Evolutionary conservation across 2,888 invertebrate species (phyloP), one percentile per base, ranked within the genome.

Genomic region (Drosophila lacicola): DNA sequence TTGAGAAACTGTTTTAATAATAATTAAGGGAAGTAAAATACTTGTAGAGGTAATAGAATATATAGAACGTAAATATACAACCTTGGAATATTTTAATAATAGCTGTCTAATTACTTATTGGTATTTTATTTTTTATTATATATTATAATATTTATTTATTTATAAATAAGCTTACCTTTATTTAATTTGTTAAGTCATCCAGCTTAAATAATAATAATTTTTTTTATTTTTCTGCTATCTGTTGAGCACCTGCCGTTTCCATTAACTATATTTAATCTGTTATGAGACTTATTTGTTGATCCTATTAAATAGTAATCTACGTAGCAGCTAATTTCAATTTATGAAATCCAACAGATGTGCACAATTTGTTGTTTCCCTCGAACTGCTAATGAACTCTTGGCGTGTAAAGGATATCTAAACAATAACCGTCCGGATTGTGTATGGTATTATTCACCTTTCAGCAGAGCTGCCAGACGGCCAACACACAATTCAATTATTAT

Each of bases 401-500:
- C 86, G 86, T 83, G 88, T 72, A 50, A 57, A 71, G 60, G 60
- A 68, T 71, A 75, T 50, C 78, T 71, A 76, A 75, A 79, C 76
- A 78, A 75, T 74, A 47, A 13, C 21, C 36, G 45, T 36, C 46
- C 37, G 42, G 29, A 49, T 14, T 37, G 50, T 25, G 41, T 29
- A 46, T 36, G 58, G 37, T 49, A 66, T 55, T 37, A 65, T 51
- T 68, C 71, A 82, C 88, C 82, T 83, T 85, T 81, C 58, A 57
- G 60, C 58, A 41, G 55, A 56, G 53, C 67, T 70, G 84, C 72
- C 78, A 75, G 61, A 62, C 60, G n/a, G 53, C 25, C 19, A 50
- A 55, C 55, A 70, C 87, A 83, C 83, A 85, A 89, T 85, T 88
- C 85, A 89, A 85, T 85, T 85, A 89, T 87, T 88, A 85, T 87